phyloP scores from a whole-genome alignment of 2,888 invertebrate species.

The Lingula anatina region DNA sequence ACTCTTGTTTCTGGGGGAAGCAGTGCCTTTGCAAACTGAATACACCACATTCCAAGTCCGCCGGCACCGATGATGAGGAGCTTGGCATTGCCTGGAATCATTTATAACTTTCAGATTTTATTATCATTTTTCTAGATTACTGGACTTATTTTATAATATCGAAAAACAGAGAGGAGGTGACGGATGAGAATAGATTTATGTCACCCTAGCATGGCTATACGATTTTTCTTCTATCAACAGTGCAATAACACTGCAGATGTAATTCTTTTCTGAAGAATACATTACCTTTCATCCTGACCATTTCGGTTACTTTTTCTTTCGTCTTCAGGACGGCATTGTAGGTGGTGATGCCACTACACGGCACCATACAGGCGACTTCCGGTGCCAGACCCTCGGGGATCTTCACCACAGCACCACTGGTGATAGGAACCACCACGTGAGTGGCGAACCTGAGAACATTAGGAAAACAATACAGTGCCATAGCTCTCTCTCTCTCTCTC shows the following conservation, averaged over 20 bases:
- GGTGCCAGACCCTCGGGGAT: background rate
- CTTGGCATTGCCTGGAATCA: slow-evolving; percentile 1
- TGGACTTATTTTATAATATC: too few relatives aligned
- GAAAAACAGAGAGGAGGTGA: too few relatives aligned
- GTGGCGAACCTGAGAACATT: background rate
- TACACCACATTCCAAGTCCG: slow-evolving; percentile 8
- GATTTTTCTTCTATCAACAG: too few relatives aligned
- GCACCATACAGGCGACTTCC: background rate
- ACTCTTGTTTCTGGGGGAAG: background rate
- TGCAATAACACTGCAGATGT: too few relatives aligned
- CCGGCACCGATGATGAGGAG: slow-evolving; percentile 7
- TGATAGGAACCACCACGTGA: background rate
- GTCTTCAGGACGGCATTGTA: background rate
- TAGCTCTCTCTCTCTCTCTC: too few relatives aligned
- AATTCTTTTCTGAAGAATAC: too few relatives aligned
- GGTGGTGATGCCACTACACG: background rate
- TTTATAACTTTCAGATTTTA: too few relatives aligned
- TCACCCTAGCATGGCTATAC: too few relatives aligned
- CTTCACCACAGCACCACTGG: background rate
- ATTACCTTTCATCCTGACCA: background rate
- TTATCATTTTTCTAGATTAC: too few relatives aligned
- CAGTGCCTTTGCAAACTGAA: slow-evolving; percentile 8
- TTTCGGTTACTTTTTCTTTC: background rate
- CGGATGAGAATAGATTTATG: too few relatives aligned
- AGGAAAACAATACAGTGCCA: too few relatives aligned